phyloP scores from a whole-genome alignment of 2,113 vertebrate species.

The Tonatia bakeri region DNA sequence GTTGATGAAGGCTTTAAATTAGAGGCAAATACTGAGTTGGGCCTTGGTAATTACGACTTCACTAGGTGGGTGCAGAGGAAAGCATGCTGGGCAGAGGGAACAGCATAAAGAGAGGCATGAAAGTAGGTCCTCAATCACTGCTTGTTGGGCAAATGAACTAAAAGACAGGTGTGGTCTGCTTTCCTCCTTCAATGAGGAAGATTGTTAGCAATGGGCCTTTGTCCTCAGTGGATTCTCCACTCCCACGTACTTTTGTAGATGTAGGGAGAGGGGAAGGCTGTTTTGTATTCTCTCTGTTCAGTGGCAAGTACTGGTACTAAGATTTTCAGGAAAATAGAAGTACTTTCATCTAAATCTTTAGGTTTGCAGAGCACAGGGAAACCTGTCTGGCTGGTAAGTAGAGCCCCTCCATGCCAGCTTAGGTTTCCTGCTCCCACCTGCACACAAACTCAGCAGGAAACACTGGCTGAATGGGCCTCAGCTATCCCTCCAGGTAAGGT shows the following conservation, averaged over 20 bases:
- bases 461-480: not conserved
- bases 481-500: not conserved
- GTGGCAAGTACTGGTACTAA: not conserved
- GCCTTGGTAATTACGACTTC: not conserved
- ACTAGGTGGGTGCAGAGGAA: not conserved
- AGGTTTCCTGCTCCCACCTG: not conserved
- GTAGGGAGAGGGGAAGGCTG: not conserved
- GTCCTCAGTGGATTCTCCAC: not conserved
- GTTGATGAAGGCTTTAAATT: not conserved
- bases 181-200: not conserved
- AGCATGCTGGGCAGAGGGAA: not conserved
- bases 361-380: not conserved
- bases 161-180: not conserved
- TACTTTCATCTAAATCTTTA: not conserved
- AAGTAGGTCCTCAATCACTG: no score
- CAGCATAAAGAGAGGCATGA: not conserved
- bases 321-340: not conserved
- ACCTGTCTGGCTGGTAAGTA: not conserved
- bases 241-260: not conserved
- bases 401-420: not conserved
- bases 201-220: not conserved
- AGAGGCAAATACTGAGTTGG: not conserved
- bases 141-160: not conserved
- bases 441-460: not conserved
- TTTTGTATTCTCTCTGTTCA: not conserved